Conservation (phyloP, 2,797 vertebrate genomes). For the Coreius guichenoti region DNA sequence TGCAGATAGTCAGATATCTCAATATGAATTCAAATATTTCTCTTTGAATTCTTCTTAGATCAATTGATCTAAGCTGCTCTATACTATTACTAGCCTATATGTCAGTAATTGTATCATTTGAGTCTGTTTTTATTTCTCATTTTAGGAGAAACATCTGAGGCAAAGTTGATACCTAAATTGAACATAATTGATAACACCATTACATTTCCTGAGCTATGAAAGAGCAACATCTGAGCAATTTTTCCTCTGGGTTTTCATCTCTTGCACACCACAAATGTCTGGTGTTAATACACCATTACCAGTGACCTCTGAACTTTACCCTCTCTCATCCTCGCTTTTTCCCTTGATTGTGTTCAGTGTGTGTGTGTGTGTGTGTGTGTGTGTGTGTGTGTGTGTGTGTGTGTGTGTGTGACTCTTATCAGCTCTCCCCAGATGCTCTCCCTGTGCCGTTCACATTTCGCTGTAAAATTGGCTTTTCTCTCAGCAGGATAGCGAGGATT, state of each 20-base stretch:
- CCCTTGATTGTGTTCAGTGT: not conserved
- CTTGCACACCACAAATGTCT: slow-evolving; percentile 20
- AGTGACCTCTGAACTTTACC: slow-evolving; percentile 47
- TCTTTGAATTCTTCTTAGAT: not conserved
- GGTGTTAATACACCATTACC: slow-evolving; percentile 40
- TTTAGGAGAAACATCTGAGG: slow-evolving; percentile 3
- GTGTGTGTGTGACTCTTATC: slow-evolving; percentile 54
- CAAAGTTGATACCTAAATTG: not conserved
- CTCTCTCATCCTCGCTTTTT: slow-evolving; percentile 18
- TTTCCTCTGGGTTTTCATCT: slow-evolving; percentile 5
- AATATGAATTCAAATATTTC: not conserved
- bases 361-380: slow-evolving; percentile 23
- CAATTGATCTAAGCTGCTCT: not conserved
- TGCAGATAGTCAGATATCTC: not conserved
- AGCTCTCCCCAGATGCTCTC: slow-evolving; percentile 50
- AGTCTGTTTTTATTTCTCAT: not conserved
- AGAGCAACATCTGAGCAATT: not conserved
- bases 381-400: slow-evolving; percentile 25
- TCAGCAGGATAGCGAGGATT: slow-evolving; percentile 42
- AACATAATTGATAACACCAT: not conserved
- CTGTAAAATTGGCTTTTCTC: slow-evolving; percentile 49
- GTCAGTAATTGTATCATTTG: not conserved
- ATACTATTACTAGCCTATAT: not conserved
- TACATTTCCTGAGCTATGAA: not conserved
- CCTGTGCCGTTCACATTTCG: slow-evolving; percentile 43